phyloP scores from a whole-genome alignment of 2,113 vertebrate species.

The zebrafish (Danio rerio) region GRCz12tu NC_133196.1:2303501-2304000 shows the following conservation, averaged over 20 bases:
- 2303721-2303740: no score
- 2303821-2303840: slow-evolving; percentile 9
- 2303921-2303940: slow-evolving; percentile 18
- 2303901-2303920: neutral
- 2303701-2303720: no score
- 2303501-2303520: no score
- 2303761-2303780: neutral
- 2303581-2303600: no score
- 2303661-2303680: no score
- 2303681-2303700: no score
- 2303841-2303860: slow-evolving; percentile 16
- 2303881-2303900: neutral
- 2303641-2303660: no score
- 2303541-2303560: no score
- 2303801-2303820: neutral
- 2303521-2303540: no score
- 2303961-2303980: slow-evolving; percentile 44
- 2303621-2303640: no score
- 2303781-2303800: neutral
- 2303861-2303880: neutral
- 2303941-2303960: slow-evolving; percentile 19
- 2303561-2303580: no score
- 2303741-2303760: neutral
- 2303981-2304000: slow-evolving; percentile 9
- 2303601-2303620: no score